A percentile compares a stretch with the other conserved stretches of the same genome.
Conservation (phyloP, 2,113 vertebrate species). For the Hemicordylus capensis region DNA sequence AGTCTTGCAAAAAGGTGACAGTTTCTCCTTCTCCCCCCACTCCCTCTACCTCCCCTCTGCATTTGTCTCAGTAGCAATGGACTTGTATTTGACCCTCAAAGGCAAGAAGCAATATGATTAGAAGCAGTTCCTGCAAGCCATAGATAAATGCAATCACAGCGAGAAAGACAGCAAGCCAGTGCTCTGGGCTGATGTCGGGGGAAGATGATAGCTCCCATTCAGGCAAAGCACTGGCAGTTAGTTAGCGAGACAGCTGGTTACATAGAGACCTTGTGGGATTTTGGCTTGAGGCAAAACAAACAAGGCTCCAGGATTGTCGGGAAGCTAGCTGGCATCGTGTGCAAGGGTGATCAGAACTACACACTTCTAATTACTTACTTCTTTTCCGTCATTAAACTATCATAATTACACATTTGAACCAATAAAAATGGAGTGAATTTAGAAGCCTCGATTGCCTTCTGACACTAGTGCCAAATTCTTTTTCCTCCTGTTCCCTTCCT, state of each 20-base stretch:
- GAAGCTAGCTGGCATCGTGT: slow-evolving; percentile 68
- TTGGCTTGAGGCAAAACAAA: slow-evolving; percentile 81
- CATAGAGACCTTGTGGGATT: slow-evolving; percentile 77
- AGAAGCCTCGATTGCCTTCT: slow-evolving; percentile 65
- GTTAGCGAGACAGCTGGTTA: slow-evolving; percentile 83
- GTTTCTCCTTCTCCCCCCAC: slow-evolving; percentile 44
- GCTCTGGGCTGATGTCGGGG: slow-evolving; percentile 71
- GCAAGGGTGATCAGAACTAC: slow-evolving; percentile 71
- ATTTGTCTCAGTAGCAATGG: slow-evolving; percentile 80
- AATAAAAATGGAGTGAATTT: slow-evolving; percentile 67
- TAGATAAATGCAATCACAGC: slow-evolving; percentile 83
- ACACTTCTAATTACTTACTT: slow-evolving; percentile 76
- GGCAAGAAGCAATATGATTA: slow-evolving; percentile 80
- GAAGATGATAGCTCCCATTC: slow-evolving; percentile 76
- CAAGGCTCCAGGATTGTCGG: slow-evolving; percentile 70
- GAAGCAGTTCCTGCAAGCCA: slow-evolving; percentile 79
- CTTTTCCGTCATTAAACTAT: slow-evolving; percentile 73
- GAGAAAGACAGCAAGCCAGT: slow-evolving; percentile 68
- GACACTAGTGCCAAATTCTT: slow-evolving; percentile 62
- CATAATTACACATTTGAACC: slow-evolving; percentile 68
- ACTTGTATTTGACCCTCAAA: slow-evolving; percentile 80
- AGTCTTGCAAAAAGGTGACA: slow-evolving; percentile 80
- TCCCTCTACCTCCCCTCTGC: slow-evolving; percentile 35
- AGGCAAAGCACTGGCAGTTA: slow-evolving; percentile 75
- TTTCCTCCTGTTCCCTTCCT: slow-evolving; percentile 37